Evolutionary conservation across 2,113 vertebrate genomes (phyloP).

Genomic region (Trematomus loennbergii): DNA sequence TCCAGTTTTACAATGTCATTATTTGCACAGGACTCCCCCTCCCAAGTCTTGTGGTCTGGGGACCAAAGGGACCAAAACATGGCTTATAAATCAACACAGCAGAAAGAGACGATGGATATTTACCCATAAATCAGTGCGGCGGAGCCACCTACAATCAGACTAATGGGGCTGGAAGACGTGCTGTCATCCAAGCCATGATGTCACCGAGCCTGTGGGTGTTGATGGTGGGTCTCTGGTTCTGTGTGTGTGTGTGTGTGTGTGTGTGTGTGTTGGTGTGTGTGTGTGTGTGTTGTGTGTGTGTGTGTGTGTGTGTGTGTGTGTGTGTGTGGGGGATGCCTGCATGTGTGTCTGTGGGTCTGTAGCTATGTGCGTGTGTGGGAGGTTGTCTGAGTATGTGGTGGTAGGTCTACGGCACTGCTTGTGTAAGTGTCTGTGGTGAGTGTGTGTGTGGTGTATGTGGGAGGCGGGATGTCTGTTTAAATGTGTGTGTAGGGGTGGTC

Average conservation of each 20-base stretch:
- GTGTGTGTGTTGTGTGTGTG: slow-evolving; percentile 11
- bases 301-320: slow-evolving; percentile 29
- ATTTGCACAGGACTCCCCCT: slow-evolving; percentile 74
- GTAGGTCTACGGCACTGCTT: slow-evolving; percentile 70
- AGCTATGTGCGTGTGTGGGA: slow-evolving; percentile 12
- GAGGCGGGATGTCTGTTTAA: slow-evolving; percentile 72
- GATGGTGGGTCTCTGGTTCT: slow-evolving; percentile 69
- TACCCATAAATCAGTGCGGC: slow-evolving; percentile 84
- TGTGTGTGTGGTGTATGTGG: slow-evolving; percentile 67
- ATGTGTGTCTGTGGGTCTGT: slow-evolving; percentile 43
- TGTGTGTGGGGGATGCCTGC: slow-evolving; percentile 43
- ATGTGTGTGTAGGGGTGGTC: slow-evolving; percentile 62
- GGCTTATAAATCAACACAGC: slow-evolving; percentile 81
- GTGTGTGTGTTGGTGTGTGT: slow-evolving; percentile 4
- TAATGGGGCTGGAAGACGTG: slow-evolving; percentile 86
- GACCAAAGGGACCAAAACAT: slow-evolving; percentile 79
- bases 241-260: slow-evolving; percentile 44
- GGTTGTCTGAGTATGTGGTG: slow-evolving; percentile 69
- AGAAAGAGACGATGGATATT: slow-evolving; percentile 76
- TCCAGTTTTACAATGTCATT: slow-evolving; percentile 78
- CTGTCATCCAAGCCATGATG: slow-evolving; percentile 86
- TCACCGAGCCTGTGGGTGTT: slow-evolving; percentile 80
- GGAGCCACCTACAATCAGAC: slow-evolving; percentile 86
- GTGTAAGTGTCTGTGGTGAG: slow-evolving; percentile 77
- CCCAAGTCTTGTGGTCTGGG: slow-evolving; percentile 77